Base-by-base conservation (phyloP, 2,113 vertebrate species). In the Oxygymnocypris stewartii region DNA sequence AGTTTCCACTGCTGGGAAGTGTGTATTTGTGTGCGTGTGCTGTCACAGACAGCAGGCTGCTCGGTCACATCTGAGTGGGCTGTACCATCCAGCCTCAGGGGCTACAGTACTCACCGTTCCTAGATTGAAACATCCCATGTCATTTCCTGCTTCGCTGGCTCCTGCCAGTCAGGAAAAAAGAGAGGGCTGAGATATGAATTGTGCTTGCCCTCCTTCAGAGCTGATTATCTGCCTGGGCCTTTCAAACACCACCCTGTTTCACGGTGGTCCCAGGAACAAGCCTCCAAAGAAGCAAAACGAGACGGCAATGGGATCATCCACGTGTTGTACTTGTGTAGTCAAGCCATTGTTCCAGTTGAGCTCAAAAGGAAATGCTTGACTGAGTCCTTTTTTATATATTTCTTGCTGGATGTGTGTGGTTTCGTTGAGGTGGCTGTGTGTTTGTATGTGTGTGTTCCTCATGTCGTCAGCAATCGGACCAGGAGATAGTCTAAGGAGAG, bases 291-390 rank as follows among this genome's bases (percentile, higher is more conserved):
- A 94, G 93, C 90, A 89, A 95, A 96, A 96, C 95, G 94, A 94
- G 67, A 83, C 92, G 92, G 94, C 95, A 89, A 93, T 94, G 94
- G 92, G 95, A 96, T 90, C 92, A 96, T 95, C 94, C 94, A 92
- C 87, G 95, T 96, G 96, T 96, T 93, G 94, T 96, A 95, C 94
- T 96, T 95, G 94, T 94, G 94, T 94, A 95, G 95, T 94, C 94
- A 92, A 95, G 94, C 94, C 93, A 96, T 99, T 99, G 97, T 99
- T 96, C 96, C 92, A 91, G 92, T 92, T 92, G 92, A 90, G 94
- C 94, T 97, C 96, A 97, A 97, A 98, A 97, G 96, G 95, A 96
- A 96, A 97, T 97, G 97, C 97, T 97, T 97, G 96, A 96, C 96
- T 97, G 97, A 96, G 94, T 97, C 96, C 94, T 96, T 97, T 97